phyloP scores from a whole-genome alignment of 1,140 invertebrate genomes.

The Harpegnathos saltator region DNA sequence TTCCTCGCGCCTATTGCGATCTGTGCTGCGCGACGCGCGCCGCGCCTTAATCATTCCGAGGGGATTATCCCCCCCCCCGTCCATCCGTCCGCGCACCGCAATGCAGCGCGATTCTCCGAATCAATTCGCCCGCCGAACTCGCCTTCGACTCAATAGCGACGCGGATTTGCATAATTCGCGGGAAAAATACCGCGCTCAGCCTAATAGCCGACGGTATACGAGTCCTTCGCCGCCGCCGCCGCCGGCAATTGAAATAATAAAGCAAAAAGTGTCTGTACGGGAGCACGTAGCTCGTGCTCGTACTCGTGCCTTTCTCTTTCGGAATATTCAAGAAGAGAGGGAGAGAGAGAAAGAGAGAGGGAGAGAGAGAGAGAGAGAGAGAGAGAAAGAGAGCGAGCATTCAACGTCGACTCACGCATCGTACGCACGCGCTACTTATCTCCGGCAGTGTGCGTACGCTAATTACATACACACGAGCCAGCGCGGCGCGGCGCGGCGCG shows the following conservation, averaged over 20 bases:
- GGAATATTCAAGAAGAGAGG: too few species aligned
- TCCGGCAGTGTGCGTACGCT: conserved; percentile 29
- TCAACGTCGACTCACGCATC: conserved; percentile 30
- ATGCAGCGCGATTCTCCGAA: conserved; percentile 57
- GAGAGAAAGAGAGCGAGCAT: too few species aligned
- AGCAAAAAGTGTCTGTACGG: neutral
- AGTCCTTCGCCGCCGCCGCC: conserved; percentile 1
- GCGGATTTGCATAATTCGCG: conserved; percentile 55
- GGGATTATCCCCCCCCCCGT: conserved; percentile 35
- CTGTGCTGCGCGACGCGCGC: conserved; percentile 10
- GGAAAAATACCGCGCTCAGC: conserved; percentile 34
- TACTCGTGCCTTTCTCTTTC: conserved; percentile 8
- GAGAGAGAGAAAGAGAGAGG: too few species aligned
- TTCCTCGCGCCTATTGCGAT: conserved; percentile 59
- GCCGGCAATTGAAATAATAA: conserved; percentile 26
- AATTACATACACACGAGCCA: conserved; percentile 44
- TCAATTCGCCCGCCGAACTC: conserved; percentile 62
- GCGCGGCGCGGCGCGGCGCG: conserved; percentile 26
- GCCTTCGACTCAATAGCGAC: conserved; percentile 42
- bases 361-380: too few species aligned
- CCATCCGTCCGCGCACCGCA: conserved; percentile 4
- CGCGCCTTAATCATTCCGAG: conserved; percentile 58
- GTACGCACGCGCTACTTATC: conserved; percentile 4
- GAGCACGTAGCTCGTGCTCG: neutral
- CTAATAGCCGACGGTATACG: conserved; percentile 1